Evolutionary conservation across 2,113 vertebrate genomes (phyloP), one percentile per base, ranked within the genome.

Genomic region (Pogona vitticeps): DNA sequence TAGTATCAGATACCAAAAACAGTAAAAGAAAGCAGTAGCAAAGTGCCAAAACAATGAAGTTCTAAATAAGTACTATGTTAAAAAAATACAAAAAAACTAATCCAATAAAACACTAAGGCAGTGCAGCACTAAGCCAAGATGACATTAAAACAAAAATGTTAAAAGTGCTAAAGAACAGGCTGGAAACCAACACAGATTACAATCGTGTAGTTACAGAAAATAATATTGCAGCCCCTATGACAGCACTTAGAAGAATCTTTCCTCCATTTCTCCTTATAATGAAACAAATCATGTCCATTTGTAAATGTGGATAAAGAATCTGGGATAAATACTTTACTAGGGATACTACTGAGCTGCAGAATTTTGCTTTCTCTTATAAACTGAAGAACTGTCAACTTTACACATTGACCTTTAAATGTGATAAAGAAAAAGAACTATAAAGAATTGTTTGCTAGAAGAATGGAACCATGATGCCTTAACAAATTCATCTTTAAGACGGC

Each of bases 201-300:
- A 52, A 28, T 68, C 28, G 31, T 52, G 28, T 17, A 78, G 15
- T 33, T n/a, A 78, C 20, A 59, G 33, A 76, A 76, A 2, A 28
- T 28, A 59, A 78, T 21, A 4, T 36, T 78, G 52, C 31, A 77
- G 46, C 14, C 40, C 21, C 23, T 18, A 15, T 71, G n/a, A 70
- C 31, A 33, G 33, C 20, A 38, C 36, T 38, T 3, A 76, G 2
- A 46, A 42, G 73, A 42, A 76, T 14, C 3, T 13, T n/a, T 71
- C 68, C 10, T 71, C 23, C 26, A 46, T 10, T 76, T 76, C 26
- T 76, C 92, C 91, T 94, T 92, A 91, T 89, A 94, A 96, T 91
- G 91, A 94, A 93, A 92, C 89, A 86, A n/a, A 89, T 90, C 95
- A 91, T 93, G 88, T 88, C 92, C 46, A 92, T 92, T 93, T 91